These are phyloP conservation scores for Parazoanthus darwini DNA, from an alignment of 92 coral and sea anemone species.

Conservation along the genomic window DNA sequence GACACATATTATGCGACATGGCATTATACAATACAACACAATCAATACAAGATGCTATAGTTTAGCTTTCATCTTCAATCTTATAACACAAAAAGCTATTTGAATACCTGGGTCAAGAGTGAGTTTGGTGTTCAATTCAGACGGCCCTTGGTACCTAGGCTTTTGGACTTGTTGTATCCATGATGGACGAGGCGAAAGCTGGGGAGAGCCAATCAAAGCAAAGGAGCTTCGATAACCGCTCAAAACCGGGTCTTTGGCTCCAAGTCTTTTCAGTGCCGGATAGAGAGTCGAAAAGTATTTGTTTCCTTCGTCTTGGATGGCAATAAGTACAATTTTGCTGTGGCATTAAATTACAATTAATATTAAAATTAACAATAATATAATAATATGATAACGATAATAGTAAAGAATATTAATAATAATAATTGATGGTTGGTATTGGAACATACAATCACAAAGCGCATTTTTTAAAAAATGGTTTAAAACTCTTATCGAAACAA, in stretches of 20 bases:
- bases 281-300: conserved; percentile 17
- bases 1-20: background rate
- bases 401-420: too few species aligned
- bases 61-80: background rate
- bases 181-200: conserved; percentile 39
- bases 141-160: conserved; percentile 44
- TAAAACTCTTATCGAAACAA: background rate
- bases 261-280: conserved; percentile 41
- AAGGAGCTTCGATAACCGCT: conserved; percentile 48
- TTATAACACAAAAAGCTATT: too few species aligned
- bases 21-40: background rate
- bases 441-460: background rate
- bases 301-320: conserved; percentile 59
- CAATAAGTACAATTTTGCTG: conserved; percentile 53
- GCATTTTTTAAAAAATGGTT: background rate
- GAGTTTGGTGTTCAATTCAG: background rate
- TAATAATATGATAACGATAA: background rate
- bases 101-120: conserved; percentile 7
- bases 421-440: background rate
- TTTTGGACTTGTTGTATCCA: conserved; percentile 45
- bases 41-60: too few species aligned
- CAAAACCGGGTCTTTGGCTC: conserved; percentile 32
- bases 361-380: too few species aligned
- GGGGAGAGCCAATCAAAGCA: conserved; percentile 47
- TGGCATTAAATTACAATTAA: background rate